Conservation (phyloP, 1,140 invertebrate species). For the Cheumatopsyche charites region DNA sequence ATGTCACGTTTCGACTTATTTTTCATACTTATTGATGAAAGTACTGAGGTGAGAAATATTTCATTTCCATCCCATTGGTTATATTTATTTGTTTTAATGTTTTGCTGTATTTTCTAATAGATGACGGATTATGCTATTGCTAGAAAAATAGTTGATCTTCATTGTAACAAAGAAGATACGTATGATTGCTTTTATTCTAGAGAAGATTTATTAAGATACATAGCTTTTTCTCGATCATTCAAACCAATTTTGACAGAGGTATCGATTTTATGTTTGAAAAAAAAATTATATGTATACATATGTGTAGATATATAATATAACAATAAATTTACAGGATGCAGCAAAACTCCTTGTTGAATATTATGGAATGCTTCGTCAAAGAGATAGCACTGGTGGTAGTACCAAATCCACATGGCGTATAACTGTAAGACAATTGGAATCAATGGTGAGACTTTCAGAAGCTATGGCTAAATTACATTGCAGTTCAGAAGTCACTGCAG, state of each 20-base stretch:
- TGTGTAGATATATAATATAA: constrained; percentile 3
- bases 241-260: constrained; percentile 86
- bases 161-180: constrained; percentile 78
- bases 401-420: constrained; percentile 89
- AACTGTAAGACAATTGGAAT: constrained; percentile 98
- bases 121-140: constrained; percentile 94
- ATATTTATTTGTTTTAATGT: not conserved
- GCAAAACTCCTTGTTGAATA: constrained; percentile 85
- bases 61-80: not conserved
- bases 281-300: too few species aligned
- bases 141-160: constrained; percentile 92
- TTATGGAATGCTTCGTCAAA: constrained; percentile 85
- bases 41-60: constrained; percentile 75
- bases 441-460: constrained; percentile 95
- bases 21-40: constrained; percentile 97
- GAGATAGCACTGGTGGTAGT: constrained; percentile 74
- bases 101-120: constrained; percentile 40
- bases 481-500: constrained; percentile 81
- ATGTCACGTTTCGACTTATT: constrained; percentile 99
- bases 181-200: constrained; percentile 82
- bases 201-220: constrained; percentile 91
- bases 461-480: constrained; percentile 96
- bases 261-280: constrained; percentile 24
- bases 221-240: constrained; percentile 95
- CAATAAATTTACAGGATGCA: constrained; percentile 67